Base-by-base conservation (phyloP, 2,888 invertebrate genomes). In the Ceratothoa steindachneri region DNA sequence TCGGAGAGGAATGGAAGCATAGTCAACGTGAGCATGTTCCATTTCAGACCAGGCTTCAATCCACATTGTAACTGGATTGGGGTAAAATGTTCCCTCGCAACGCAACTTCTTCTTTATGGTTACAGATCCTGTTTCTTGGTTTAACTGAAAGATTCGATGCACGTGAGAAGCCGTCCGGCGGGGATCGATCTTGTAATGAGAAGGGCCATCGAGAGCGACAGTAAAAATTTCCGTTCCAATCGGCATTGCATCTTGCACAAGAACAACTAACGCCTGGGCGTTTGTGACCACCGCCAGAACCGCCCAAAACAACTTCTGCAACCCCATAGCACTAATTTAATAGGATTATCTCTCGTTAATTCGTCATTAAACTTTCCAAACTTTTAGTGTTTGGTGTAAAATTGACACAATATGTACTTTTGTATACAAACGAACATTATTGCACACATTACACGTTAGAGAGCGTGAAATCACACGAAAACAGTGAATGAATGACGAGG, bases 91-190 rank as follows among this genome's bases (percentile, higher is more conserved):
- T 77, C 93, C 93, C 82, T 92, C 90, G 84, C 93, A 93, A 82
- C 89, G 88, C 15, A 93, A 85, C 71, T 87, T 87, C 82, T 90
- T 89, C 80, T 89, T 88, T 51, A 93, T 85, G n/a, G 88, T 88
- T 73, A 93, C 90, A 80, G 89, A 88, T 19, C 93, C 93, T 79
- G 88, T 89, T 82, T 89, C 89, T 72, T 89, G 87, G 84, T 91
- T 90, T 74, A 94, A 92, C 81, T 88, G 86, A 72, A 93, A 87
- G 81, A 93, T 87, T 82, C 90, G 90, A 81, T 90, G 89, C 19
- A 93, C 93, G 85, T 92, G 93, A 84, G 90, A 89, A 0, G 93
- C 93, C 22, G 93, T 93, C 82, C 92, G 88, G 81, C 92, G 91
- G 70, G 88, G 88, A 84, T 93, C 92, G 80, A 92, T 90, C 83